Conservation (phyloP, 2,888 invertebrate species). For the Encarsia formosa region DNA sequence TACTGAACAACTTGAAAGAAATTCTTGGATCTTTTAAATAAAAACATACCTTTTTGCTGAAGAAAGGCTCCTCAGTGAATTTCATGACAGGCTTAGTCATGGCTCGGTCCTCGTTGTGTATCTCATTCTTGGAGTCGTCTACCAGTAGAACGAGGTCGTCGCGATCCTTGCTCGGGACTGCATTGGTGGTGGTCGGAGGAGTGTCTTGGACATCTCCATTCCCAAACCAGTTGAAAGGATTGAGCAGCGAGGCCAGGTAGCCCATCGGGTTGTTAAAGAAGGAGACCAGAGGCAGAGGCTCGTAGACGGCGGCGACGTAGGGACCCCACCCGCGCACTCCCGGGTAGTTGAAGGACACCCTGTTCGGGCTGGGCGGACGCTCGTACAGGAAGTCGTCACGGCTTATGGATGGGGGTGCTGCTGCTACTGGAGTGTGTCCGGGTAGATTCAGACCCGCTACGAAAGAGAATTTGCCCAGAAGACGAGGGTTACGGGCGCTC, state of each 20-base stretch:
- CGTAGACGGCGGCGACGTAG: conserved; percentile 37
- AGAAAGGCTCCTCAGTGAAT: not conserved
- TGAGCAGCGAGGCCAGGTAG: conserved; percentile 24
- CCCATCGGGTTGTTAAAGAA: conserved; percentile 7
- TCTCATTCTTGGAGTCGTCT: conserved; percentile 11
- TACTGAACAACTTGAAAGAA: too few relatives aligned
- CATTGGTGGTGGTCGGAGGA: not conserved
- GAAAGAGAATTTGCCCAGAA: conserved; percentile 40
- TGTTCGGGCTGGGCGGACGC: not conserved
- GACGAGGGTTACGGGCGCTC: conserved; percentile 30
- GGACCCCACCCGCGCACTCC: conserved; percentile 29
- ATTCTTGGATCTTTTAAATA: too few relatives aligned
- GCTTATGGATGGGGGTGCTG: too few relatives aligned
- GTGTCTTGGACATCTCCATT: not conserved
- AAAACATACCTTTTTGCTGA: not conserved
- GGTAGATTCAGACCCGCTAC: conserved; percentile 39
- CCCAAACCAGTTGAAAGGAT: conserved; percentile 25
- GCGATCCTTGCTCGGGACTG: not conserved
- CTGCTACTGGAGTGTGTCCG: conserved; percentile 7
- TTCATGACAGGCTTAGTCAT: not conserved
- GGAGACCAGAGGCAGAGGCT: conserved; percentile 32
- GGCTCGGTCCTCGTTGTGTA: conserved; percentile 1
- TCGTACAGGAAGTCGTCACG: too few relatives aligned
- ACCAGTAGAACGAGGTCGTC: not conserved
- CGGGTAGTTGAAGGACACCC: not conserved